Evolutionary conservation across 2,797 vertebrate genomes (phyloP).

Genomic region (Aratinga solstitialis): DNA sequence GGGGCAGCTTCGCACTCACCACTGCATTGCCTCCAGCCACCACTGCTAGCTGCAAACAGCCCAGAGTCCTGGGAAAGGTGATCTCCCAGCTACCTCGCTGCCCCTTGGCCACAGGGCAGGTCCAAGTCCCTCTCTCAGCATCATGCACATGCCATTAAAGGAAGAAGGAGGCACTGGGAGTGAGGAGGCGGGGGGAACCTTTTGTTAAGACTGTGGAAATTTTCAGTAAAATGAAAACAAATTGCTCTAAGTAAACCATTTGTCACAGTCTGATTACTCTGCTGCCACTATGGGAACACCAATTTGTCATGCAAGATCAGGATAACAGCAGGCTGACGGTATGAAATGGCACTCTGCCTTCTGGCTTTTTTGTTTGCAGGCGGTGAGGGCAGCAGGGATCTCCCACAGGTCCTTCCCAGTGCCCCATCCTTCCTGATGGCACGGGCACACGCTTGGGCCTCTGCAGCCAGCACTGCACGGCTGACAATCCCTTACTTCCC

Average conservation of each 20-base stretch:
- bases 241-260: slow-evolving; percentile 85
- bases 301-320: slow-evolving; percentile 85
- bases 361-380: slow-evolving; percentile 53
- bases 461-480: too few relatives aligned
- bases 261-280: slow-evolving; percentile 86
- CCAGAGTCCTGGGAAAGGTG: rapidly evolving
- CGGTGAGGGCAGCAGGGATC: background rate
- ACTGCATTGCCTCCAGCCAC: background rate
- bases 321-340: slow-evolving; percentile 75
- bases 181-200: background rate
- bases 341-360: slow-evolving; percentile 69
- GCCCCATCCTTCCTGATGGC: background rate
- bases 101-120: background rate
- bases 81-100: rapidly evolving
- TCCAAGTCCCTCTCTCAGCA: slow-evolving; percentile 31
- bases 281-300: slow-evolving; percentile 80
- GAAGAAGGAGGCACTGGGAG: background rate
- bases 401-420: background rate
- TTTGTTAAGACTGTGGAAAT: slow-evolving; percentile 77
- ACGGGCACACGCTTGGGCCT: background rate
- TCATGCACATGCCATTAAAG: slow-evolving; percentile 48
- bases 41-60: background rate
- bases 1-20: background rate
- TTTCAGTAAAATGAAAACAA: slow-evolving; percentile 85
- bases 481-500: rapidly evolving